Conservation (phyloP, 2,888 invertebrate genomes). For the Drosophila infuscata region DNA sequence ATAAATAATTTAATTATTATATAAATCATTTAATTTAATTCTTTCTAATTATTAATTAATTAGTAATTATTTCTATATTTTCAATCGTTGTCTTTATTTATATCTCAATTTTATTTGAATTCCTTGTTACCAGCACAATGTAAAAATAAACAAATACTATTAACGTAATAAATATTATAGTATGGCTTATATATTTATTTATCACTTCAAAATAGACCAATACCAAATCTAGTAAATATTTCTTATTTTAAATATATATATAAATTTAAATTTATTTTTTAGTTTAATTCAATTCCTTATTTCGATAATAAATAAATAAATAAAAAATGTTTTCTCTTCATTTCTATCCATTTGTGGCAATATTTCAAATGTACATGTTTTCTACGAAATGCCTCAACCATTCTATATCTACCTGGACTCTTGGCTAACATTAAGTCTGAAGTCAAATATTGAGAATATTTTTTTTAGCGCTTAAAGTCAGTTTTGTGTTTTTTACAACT, state of each 20-base stretch:
- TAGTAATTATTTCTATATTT: not conserved
- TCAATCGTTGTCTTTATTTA: not conserved
- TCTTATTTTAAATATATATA: too few relatives aligned
- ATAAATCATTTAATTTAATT: too few relatives aligned
- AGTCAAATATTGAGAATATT: constrained; percentile 1
- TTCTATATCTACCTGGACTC: constrained; percentile 18
- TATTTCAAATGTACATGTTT: constrained; percentile 8
- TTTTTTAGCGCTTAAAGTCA: constrained; percentile 34
- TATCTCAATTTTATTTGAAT: not conserved
- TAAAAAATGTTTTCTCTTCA: not conserved
- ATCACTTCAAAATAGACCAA: not conserved
- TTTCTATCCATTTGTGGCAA: not conserved
- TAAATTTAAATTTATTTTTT: too few relatives aligned
- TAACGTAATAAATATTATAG: not conserved
- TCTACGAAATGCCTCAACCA: constrained; percentile 10
- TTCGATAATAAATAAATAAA: too few relatives aligned
- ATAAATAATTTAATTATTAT: not conserved
- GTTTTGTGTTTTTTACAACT: constrained; percentile 42
- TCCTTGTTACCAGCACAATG: not conserved
- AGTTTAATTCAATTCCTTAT: too few relatives aligned
- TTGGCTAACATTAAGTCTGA: constrained; percentile 48
- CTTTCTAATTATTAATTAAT: not conserved
- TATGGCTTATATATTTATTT: too few relatives aligned
- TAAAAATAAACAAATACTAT: not conserved
- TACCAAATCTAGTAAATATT: too few relatives aligned